Percentiles rank a stretch among this genome's conserved stretches.
phyloP scores from a whole-genome alignment of 2,888 invertebrate species.

The Anagyrus pseudococci region DNA sequence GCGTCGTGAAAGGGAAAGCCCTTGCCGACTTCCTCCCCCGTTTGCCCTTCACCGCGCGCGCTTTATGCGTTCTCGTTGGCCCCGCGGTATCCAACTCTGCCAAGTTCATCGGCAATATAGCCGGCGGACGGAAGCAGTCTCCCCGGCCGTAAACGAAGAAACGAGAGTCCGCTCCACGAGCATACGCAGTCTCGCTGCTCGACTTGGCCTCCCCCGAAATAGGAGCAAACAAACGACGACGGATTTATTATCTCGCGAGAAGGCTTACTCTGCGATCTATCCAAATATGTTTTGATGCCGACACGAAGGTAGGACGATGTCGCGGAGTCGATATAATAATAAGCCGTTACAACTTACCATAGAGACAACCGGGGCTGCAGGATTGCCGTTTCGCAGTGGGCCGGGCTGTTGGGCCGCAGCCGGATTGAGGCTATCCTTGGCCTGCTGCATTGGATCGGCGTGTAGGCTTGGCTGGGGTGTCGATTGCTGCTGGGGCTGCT shows the following conservation, averaged over 20 bases:
- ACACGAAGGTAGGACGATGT: too few relatives aligned
- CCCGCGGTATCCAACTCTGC: slow-evolving; percentile 18
- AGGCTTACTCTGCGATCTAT: too few relatives aligned
- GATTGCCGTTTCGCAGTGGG: slow-evolving; percentile 58
- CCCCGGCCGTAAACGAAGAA: too few relatives aligned
- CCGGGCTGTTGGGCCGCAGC: slow-evolving; percentile 58
- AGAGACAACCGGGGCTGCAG: slow-evolving; percentile 58
- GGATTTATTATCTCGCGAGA: background rate
- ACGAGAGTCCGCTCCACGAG: too few relatives aligned
- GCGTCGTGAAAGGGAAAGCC: slow-evolving; percentile 26
- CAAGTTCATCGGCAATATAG: slow-evolving; percentile 30
- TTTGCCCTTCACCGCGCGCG: background rate
- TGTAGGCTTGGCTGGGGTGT: slow-evolving; percentile 42
- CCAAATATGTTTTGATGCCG: too few relatives aligned
- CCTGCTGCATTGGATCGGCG: slow-evolving; percentile 60
- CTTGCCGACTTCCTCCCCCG: too few relatives aligned
- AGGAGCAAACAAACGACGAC: background rate
- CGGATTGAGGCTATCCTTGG: slow-evolving; percentile 59
- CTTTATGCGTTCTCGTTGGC: too few relatives aligned
- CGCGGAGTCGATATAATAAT: too few relatives aligned
- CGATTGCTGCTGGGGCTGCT: slow-evolving; percentile 47
- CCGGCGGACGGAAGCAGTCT: background rate
- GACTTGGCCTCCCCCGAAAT: too few relatives aligned
- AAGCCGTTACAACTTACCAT: slow-evolving; percentile 57
- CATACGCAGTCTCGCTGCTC: too few relatives aligned